Base-by-base conservation (phyloP, 2,888 invertebrate species). In the Rhogogaster chlorosoma region DNA sequence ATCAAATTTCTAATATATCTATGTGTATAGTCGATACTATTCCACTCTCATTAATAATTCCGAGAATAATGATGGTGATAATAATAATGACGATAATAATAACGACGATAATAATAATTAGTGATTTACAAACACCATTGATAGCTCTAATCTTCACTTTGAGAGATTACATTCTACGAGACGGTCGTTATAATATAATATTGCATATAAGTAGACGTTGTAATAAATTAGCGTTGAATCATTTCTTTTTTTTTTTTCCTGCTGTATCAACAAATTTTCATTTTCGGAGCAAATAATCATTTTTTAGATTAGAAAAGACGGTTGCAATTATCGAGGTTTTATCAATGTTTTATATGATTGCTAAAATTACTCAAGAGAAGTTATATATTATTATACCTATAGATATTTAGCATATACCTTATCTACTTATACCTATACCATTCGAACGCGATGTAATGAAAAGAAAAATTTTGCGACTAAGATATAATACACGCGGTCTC, bases 101-200 rank as follows among this genome's bases (percentile, higher is more conserved):
- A 64, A 64, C 26, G 26, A 64, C 32, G 26, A 67, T 32, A 32
- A 67, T 32, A 6, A 67, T 67, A 67, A 67, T 67, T 67, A 32
- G 67, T 67, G 32, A 67, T 67, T 67, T 67, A 67, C 67, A 67
- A 67, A 67, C 67, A 67, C 67, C 67, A 67, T 67, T 67, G 67
- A 67, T 67, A 67, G 67, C 67, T 67, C 67, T 67, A 67, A 67
- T 67, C 67, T 67, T 32, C 32, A 5, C 32, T 32, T 67, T 32
- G 29, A 32, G 67, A 67, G 67, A 67, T 67, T 67, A 32, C 67
- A 67, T 26, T 67, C 18, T 15, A 67, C 18, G 67, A 67, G 29
- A 67, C 32, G 5, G 67, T 32, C 29, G 32, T 67, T 67, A 32
- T 67, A 67, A 32, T 67, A 67, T 67, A 67, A 67, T 32, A 67